Conservation (phyloP, 92 coral and sea anemone genomes). For the Virgularia gustaviana region DNA sequence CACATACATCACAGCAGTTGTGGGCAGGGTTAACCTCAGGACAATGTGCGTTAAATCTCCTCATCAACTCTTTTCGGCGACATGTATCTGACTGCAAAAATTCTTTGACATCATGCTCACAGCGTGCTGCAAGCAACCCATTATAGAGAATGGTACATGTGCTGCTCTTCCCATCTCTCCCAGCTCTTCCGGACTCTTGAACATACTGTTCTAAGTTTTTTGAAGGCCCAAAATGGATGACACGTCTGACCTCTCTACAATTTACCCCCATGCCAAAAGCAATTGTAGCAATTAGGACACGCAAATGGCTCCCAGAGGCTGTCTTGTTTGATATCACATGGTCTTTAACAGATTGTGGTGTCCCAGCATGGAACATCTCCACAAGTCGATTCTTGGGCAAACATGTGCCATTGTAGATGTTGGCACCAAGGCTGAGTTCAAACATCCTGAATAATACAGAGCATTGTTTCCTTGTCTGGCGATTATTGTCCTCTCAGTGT, state of each 20-base stretch:
- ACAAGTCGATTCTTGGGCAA: slow-evolving; percentile 36
- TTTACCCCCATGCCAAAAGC: slow-evolving; percentile 62
- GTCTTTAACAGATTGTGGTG: slow-evolving; percentile 51
- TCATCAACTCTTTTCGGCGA: slow-evolving; percentile 37
- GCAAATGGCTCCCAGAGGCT: slow-evolving; percentile 40
- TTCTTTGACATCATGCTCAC: slow-evolving; percentile 55
- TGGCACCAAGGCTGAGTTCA: slow-evolving; percentile 38
- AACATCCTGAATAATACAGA: slow-evolving; percentile 50
- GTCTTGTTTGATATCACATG: slow-evolving; percentile 43
- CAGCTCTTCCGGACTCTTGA: slow-evolving; percentile 57
- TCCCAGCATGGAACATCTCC: slow-evolving; percentile 69
- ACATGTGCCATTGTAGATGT: slow-evolving; percentile 14
- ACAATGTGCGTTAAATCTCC: slow-evolving; percentile 49
- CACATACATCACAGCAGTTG: slow-evolving; percentile 67
- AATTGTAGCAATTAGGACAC: slow-evolving; percentile 49
- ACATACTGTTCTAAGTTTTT: slow-evolving; percentile 57
- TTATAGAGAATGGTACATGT: slow-evolving; percentile 50
- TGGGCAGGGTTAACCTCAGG: slow-evolving; percentile 32
- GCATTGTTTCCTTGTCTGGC: slow-evolving; percentile 62
- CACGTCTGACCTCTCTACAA: slow-evolving; percentile 41
- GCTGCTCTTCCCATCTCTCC: slow-evolving; percentile 55
- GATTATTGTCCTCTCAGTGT: slow-evolving; percentile 52
- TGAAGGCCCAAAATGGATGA: slow-evolving; percentile 58
- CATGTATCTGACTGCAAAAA: slow-evolving; percentile 38
- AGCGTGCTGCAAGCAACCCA: slow-evolving; percentile 55